These are phyloP conservation scores for Dinoponera quadriceps DNA, from an alignment of 1,140 invertebrate genomes.

Conservation along the genomic window DNA sequence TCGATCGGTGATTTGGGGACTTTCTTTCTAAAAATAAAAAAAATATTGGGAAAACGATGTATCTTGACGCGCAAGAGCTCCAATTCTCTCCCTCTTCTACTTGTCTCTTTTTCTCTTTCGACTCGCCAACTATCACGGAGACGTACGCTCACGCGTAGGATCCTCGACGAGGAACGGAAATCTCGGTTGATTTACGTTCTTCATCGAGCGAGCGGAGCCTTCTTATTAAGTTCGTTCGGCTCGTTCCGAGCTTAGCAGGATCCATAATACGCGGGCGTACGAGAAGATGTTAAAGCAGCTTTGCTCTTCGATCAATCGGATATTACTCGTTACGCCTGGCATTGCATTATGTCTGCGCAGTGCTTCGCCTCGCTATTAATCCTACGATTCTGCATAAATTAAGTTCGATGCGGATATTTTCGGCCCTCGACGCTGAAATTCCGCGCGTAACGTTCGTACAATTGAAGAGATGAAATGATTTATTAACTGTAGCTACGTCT, in stretches of 20 bases:
- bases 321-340: conserved; percentile 23
- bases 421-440: no score
- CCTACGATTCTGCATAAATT: background rate
- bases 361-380: no score
- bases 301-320: conserved; percentile 42
- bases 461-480: no score
- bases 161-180: conserved; percentile 9
- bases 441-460: no score
- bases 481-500: no score
- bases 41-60: no score
- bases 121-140: conserved; percentile 23
- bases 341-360: background rate
- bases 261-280: conserved; percentile 31
- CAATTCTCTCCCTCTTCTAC: no score
- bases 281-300: conserved; percentile 42
- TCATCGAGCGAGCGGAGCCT: conserved; percentile 2
- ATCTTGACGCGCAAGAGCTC: no score
- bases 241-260: conserved; percentile 41
- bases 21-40: no score
- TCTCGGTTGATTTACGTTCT: conserved; percentile 27
- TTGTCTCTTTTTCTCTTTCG: no score
- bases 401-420: no score
- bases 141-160: conserved; percentile 6
- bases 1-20: no score
- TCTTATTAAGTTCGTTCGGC: conserved; percentile 43